Base-by-base conservation (phyloP, 1,140 invertebrate genomes). In the Sitobion miscanthi region DNA sequence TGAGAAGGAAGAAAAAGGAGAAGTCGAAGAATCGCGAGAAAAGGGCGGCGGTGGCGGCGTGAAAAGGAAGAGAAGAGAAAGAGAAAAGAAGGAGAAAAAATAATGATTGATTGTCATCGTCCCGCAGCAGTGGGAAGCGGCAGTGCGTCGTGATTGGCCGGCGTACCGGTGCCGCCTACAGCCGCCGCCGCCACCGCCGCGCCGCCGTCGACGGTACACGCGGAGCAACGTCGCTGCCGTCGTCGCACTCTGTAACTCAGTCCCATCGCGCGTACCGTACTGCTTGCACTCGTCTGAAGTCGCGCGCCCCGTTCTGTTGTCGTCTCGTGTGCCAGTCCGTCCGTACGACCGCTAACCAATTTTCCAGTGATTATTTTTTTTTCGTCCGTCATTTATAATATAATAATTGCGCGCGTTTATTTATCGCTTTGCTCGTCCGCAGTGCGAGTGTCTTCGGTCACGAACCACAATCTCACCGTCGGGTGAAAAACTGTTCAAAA, bases 31-130 rank as follows among this genome's bases (percentile, higher is more conserved):
- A 85, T 85, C 45, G 86, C 45, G 45, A 1, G 21, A 38, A 42
- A 45, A 45, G 35, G 38, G 20, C 21, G 38, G 35, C 83, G 86
- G 45, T 0, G 86, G 86, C 82, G 35, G 45, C 2, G 25, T 23
- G 85, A 87, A 49, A 17, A 87, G 25, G 45, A 87, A 52, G 86
- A n/a, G 30, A 30, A 87, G 85, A 30, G 85, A 17, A 49, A 6
- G 45, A n/a, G 45, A 14, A 25, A 47, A 47, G 45, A 49, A 49
- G 35, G 30, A 52, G 30, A 87, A 45, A 54, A 87, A 69, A 91
- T 47, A 91, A 91, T 77, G 90, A 91, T 91, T 91, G 90, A 91
- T 91, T 83, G 90, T 91, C 62, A 9, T 38, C 25, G n/a, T 47
- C 62, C 2, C 45, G 69, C 17, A 45, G 52, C 35, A 35, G 52